phyloP scores from a whole-genome alignment of 2,888 invertebrate species.

The Xestia xanthographa region DNA sequence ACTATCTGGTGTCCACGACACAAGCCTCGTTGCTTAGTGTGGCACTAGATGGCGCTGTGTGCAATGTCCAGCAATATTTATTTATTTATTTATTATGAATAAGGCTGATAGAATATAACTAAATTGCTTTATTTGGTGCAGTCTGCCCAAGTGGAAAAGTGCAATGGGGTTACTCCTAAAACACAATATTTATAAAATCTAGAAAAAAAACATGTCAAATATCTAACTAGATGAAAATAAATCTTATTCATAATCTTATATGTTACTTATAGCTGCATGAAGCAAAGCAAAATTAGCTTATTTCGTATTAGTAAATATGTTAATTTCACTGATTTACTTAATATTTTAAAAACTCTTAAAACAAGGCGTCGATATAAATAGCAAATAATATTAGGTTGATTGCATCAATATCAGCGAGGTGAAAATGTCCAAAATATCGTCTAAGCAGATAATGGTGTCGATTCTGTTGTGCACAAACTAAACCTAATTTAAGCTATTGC shows the following conservation, averaged over 20 bases:
- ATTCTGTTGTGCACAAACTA: no score
- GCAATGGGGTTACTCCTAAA: neutral
- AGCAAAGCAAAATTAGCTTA: conserved; percentile 37
- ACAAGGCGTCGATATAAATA: neutral
- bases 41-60: no score
- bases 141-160: neutral
- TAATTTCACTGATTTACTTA: neutral
- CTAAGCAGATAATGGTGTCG: neutral
- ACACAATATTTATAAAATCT: neutral
- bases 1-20: no score
- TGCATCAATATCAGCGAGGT: neutral
- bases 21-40: no score
- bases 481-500: no score
- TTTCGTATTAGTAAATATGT: conserved; percentile 26
- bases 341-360: neutral
- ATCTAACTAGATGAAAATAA: neutral
- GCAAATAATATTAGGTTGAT: conserved; percentile 2
- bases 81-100: no score
- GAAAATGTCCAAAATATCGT: neutral
- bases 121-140: neutral
- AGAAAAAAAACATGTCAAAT: neutral
- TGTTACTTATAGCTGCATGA: conserved; percentile 9
- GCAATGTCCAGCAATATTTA: no score
- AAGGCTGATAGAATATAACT: neutral
- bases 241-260: neutral